Evolutionary conservation across 2,888 invertebrate species (phyloP), one percentile per base, ranked within the genome.

Genomic region (Pristionchus exspectatus): DNA sequence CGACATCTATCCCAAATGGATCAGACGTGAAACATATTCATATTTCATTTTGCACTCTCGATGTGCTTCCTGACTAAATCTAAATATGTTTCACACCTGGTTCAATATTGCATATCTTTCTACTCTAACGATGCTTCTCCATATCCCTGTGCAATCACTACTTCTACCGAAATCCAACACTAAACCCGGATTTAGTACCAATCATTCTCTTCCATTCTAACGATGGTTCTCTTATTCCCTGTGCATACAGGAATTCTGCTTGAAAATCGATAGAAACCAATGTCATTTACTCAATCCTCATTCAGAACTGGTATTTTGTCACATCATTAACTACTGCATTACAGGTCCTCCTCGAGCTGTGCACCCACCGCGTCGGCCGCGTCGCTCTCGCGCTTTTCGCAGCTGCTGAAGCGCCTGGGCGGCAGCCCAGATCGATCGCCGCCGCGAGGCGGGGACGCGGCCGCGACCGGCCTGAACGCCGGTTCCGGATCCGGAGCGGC

Each of bases 361-460:
- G 21, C 72, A 72, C 50, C 74, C 33, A 56, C 56, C 38, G 16
- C 89, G 44, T 81, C 89, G 2, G n/a, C 77, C 74, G 89, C 83
- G 33, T 81, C 81, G 38, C 81, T 89, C 81, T 89, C 89, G 38
- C 81, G 89, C n/a, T 89, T 89, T 66, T 89, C 89, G 56, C 89
- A 89, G 83, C 66, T 89, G 81, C 66, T 89, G 81, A 89, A 89
- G 54, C 81, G 89, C 83, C 83, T 89, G 38, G 89, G 89, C 30
- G 89, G 89, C 59, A 88, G 87, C 56, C 87, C 87, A 88, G 87
- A 88, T 24, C 27, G 87, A 88, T 88, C 88, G 54, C 56, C 88
- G 50, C n/a, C 84, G 56, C 59, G 38, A 38, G 27, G 38, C 54
- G 56, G 18, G 38, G 56, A 27, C 30, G 83, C 74, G 33, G 1